phyloP scores from a whole-genome alignment of 2,797 vertebrate genomes.

The Acropternis orthonyx region DNA sequence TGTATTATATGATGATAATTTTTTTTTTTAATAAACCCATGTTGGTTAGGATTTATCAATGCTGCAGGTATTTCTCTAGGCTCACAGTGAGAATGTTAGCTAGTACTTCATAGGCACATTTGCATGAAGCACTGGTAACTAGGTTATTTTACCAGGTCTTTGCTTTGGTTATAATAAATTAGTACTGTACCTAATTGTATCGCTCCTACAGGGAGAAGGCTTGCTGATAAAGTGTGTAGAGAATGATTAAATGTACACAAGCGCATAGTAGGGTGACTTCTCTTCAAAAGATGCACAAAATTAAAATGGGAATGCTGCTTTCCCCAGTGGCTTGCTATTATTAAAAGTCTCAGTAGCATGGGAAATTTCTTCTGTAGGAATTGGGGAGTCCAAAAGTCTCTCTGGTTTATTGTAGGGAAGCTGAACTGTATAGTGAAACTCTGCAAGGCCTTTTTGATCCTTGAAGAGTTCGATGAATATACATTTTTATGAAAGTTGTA shows the following conservation, averaged over 20 bases:
- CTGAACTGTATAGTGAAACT: constrained; percentile 73
- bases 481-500: constrained; percentile 73
- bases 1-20: constrained; percentile 12
- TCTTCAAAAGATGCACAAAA: constrained; percentile 73
- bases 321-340: constrained; percentile 69
- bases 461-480: constrained; percentile 75
- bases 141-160: constrained; percentile 68
- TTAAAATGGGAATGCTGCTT: constrained; percentile 73
- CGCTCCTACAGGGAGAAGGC: constrained; percentile 68
- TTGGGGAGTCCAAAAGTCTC: constrained; percentile 64
- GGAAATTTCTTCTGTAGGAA: constrained; percentile 73
- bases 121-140: constrained; percentile 61
- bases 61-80: constrained; percentile 42
- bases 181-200: constrained; percentile 70
- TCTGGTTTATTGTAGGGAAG: constrained; percentile 68
- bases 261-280: constrained; percentile 51
- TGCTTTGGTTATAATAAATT: constrained; percentile 75
- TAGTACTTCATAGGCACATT: constrained; percentile 53
- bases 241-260: constrained; percentile 70
- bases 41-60: constrained; percentile 50
- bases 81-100: constrained; percentile 49
- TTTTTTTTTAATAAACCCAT: constrained; percentile 30
- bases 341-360: constrained; percentile 75
- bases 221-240: constrained; percentile 63
- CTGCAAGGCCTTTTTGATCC: constrained; percentile 78